Evolutionary conservation across 2,113 vertebrate genomes (phyloP), one percentile per base, ranked within the genome.

Genomic region (Leptosomus discolor): DNA sequence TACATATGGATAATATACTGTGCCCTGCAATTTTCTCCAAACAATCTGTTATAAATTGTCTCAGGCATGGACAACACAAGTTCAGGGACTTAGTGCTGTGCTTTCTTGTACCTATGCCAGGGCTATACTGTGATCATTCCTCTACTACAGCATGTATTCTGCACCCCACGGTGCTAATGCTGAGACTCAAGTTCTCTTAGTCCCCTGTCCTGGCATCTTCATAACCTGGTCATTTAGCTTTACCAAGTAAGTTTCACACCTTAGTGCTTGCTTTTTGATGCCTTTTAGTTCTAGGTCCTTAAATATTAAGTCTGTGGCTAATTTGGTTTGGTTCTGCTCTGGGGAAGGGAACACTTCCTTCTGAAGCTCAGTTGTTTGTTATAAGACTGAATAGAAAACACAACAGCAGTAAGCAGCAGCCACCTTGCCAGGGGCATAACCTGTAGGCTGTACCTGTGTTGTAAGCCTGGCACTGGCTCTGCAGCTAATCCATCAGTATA

Each of bases 381-480:
- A 4, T 56, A 37, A 54, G 56, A 11, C 1, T 24, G 43, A 56
- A 39, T 65, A 67, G 69, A 45, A 85, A 75, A 43, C 60, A 70
- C 53, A 78, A 18, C 37, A 88, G 6, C 48, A 80, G 79, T 32
- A n/a, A 74, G 63, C n/a, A 87, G 81, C 34, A 93, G 51, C 46
- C 48, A 65, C 92, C 53, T 95, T 93, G 94, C 96, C 43, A 20
- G 48, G 26, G 70, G 83, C 86, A 43, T 9, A 74, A 73, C 84
- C 68, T 48, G 46, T 15, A 53, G 86, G 65, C 60, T 84, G 54
- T 74, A 36, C 80, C 73, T 67, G 50, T 57, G 83, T 68, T 48
- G 1, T 50, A 20, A 65, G 51, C 43, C 83, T 56, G 71, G 50
- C 23, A 6, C 53, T 58, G 57, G 46, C 71, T 83, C 34, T 69